Evolutionary conservation across 2,797 vertebrate species (phyloP).

Genomic region (Argentina silus): DNA sequence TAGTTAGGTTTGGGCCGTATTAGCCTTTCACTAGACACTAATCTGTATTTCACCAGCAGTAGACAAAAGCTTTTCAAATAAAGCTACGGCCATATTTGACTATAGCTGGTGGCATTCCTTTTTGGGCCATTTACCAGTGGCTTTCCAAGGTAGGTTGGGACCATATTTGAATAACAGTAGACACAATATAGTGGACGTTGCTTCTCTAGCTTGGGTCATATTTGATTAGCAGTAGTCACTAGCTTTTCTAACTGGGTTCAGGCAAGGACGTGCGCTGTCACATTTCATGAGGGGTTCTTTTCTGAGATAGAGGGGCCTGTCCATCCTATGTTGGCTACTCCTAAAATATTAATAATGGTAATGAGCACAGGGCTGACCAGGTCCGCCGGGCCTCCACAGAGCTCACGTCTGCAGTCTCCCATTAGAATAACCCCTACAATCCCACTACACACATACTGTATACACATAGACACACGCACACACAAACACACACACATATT

Average conservation of each 20-base stretch:
- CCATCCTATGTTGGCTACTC: conserved; percentile 62
- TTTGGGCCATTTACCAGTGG: too few relatives aligned
- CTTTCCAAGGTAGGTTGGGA: conserved; percentile 11
- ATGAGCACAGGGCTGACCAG: conserved; percentile 74
- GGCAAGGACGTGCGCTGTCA: conserved; percentile 65
- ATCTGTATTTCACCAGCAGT: too few relatives aligned
- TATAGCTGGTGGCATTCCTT: too few relatives aligned
- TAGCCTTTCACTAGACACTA: too few relatives aligned
- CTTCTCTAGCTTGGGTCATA: conserved; percentile 15
- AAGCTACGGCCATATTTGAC: too few relatives aligned
- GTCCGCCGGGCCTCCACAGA: conserved; percentile 55
- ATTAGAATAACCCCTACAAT: conserved; percentile 76
- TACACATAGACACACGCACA: conserved; percentile 29
- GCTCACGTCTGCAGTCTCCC: conserved; percentile 60
- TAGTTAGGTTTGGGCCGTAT: too few relatives aligned
- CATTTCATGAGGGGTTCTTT: conserved; percentile 64
- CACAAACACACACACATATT: conserved; percentile 24
- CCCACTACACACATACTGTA: conserved; percentile 32
- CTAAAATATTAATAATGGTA: conserved; percentile 81
- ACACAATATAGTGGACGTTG: too few relatives aligned
- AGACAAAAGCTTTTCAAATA: too few relatives aligned
- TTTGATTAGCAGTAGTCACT: too few relatives aligned
- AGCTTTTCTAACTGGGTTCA: background rate
- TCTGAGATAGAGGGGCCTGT: conserved; percentile 62
- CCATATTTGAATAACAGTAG: conserved; percentile 6